phyloP scores from a whole-genome alignment of 2,113 vertebrate genomes.

The Fulica atra region DNA sequence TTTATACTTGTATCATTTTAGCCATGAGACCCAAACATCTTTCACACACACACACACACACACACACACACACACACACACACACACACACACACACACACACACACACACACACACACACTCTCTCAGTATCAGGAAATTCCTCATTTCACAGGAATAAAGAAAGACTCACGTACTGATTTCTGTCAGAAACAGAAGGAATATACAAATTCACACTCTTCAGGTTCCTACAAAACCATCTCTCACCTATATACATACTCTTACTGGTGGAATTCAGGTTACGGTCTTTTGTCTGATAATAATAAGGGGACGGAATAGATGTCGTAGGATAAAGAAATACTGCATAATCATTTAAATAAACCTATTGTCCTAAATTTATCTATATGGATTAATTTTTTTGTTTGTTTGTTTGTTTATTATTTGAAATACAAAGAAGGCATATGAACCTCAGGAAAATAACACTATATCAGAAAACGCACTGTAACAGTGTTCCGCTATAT shows the following conservation, averaged over 20 bases:
- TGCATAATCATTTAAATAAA: conserved; percentile 67
- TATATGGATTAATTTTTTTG: background rate
- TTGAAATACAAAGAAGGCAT: conserved; percentile 75
- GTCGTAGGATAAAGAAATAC: conserved; percentile 70
- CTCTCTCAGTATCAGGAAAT: conserved; percentile 26
- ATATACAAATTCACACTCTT: conserved; percentile 67
- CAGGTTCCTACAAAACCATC: conserved; percentile 71
- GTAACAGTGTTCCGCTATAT: conserved; percentile 66
- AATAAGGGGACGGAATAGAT: conserved; percentile 62
- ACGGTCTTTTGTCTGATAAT: conserved; percentile 49
- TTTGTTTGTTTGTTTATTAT: conserved; percentile 29
- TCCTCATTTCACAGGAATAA: conserved; percentile 68
- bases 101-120: background rate
- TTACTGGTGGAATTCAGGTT: conserved; percentile 53
- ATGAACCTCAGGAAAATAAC: conserved; percentile 73
- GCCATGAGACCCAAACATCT: conserved; percentile 20
- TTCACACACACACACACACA: background rate
- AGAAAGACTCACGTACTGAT: conserved; percentile 39
- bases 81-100: background rate
- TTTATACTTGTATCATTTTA: conserved; percentile 29
- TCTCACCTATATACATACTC: conserved; percentile 73
- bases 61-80: background rate
- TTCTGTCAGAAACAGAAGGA: conserved; percentile 71
- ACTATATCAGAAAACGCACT: conserved; percentile 75
- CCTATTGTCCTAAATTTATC: conserved; percentile 67